Evolutionary conservation across 2,888 invertebrate genomes (phyloP).

Genomic region (Exocentrus adspersus): DNA sequence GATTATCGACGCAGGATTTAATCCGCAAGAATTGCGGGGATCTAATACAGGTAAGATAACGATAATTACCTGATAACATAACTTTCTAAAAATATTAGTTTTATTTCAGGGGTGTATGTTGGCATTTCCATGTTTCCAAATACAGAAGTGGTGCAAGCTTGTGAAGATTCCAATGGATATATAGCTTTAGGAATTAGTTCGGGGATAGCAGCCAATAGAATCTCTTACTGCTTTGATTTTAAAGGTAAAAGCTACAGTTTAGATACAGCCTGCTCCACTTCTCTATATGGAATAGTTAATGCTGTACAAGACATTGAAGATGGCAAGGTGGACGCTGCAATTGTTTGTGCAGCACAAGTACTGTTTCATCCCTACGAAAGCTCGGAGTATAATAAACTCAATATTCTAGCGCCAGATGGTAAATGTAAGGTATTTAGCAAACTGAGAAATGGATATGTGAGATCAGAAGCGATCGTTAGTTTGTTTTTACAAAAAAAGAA

Average conservation of each 20-base stretch:
- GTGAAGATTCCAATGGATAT: conserved; percentile 37
- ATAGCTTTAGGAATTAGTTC: conserved; percentile 36
- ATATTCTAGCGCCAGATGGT: conserved; percentile 40
- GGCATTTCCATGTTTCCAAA: conserved; percentile 30
- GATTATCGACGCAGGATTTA: conserved; percentile 51
- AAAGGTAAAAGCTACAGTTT: conserved; percentile 49
- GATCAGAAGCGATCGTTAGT: conserved; percentile 80
- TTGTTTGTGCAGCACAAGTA: conserved; percentile 43
- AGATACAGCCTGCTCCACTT: conserved; percentile 51
- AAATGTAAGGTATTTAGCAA: conserved; percentile 83
- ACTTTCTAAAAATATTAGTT: no score
- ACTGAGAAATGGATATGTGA: conserved; percentile 81
- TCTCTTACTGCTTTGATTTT: conserved; percentile 49
- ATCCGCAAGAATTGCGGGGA: conserved; percentile 48
- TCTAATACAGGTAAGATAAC: conserved; percentile 41
- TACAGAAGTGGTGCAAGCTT: conserved; percentile 11
- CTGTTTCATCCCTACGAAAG: conserved; percentile 45
- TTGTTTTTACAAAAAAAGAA: conserved; percentile 75
- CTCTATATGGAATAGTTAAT: conserved; percentile 42
- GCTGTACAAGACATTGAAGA: conserved; percentile 42
- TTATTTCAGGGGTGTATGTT: conserved; percentile 42
- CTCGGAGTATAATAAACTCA: conserved; percentile 41
- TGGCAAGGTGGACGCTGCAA: conserved; percentile 37
- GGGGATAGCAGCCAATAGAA: conserved; percentile 43
- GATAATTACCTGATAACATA: no score